phyloP scores from a whole-genome alignment of 1,140 invertebrate genomes.

The Drosophila persimilis region DNA sequence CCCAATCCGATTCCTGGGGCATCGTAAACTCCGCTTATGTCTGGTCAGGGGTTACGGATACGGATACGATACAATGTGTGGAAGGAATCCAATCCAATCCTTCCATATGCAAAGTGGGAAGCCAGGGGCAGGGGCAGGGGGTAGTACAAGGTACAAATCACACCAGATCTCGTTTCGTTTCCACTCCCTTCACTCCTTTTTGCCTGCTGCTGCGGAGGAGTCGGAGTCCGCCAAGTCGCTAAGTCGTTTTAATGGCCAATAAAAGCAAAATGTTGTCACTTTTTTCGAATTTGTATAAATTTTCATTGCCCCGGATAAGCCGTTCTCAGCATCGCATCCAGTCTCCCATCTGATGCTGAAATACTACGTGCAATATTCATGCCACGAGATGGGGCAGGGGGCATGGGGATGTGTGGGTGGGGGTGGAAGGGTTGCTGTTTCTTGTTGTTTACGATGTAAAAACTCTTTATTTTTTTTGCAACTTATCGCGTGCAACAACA shows the following conservation, averaged over 20 bases:
- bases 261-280: conserved; percentile 83
- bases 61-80: no score
- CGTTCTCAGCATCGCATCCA: conserved; percentile 41
- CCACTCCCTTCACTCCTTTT: no score
- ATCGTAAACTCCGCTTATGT: conserved; percentile 45
- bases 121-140: not conserved
- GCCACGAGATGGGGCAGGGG: not conserved
- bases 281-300: conserved; percentile 82
- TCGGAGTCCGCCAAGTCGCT: conserved; percentile 70
- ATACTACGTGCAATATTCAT: conserved; percentile 78
- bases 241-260: conserved; percentile 83
- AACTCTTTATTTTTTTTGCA: conserved; percentile 69
- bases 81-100: no score
- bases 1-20: conserved; percentile 12
- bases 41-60: conserved; percentile 22
- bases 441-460: conserved; percentile 78
- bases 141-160: conserved; percentile 66
- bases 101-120: conserved; percentile 43
- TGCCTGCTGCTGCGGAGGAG: conserved; percentile 12
- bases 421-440: conserved; percentile 58
- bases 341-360: conserved; percentile 70
- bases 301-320: conserved; percentile 82
- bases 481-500: conserved; percentile 72
- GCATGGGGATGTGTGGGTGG: not conserved
- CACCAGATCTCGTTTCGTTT: conserved; percentile 53